Evolutionary conservation across 2,888 invertebrate genomes (phyloP).

Genomic region (Colostygia pectinataria): DNA sequence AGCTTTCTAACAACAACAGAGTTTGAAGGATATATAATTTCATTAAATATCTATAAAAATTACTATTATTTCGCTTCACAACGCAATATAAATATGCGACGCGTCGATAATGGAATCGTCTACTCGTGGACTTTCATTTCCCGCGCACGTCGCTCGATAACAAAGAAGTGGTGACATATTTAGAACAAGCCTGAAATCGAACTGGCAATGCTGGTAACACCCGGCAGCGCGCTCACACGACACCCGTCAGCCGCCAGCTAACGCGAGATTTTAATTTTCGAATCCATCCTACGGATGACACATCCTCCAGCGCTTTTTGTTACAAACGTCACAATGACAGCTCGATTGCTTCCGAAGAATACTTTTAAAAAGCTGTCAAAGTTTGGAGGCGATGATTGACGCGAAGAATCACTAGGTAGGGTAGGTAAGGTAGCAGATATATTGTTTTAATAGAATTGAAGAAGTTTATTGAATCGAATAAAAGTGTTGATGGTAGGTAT

Average conservation of each 20-base stretch:
- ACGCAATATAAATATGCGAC: conserved; percentile 66
- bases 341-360: conserved; percentile 62
- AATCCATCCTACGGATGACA: conserved; percentile 70
- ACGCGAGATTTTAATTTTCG: conserved; percentile 80
- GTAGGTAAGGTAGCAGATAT: too few relatives aligned
- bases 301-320: conserved; percentile 63
- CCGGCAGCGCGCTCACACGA: conserved; percentile 52
- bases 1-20: neutral
- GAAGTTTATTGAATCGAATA: conserved; percentile 66
- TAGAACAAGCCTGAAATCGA: conserved; percentile 83
- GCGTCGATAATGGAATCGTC: conserved; percentile 70
- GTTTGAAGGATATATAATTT: too few relatives aligned
- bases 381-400: conserved; percentile 58
- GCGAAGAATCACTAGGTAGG: conserved; percentile 32
- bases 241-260: conserved; percentile 73
- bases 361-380: conserved; percentile 68
- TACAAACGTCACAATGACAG: conserved; percentile 63
- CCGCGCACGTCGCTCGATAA: conserved; percentile 76
- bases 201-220: conserved; percentile 50
- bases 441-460: neutral
- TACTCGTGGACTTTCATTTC: conserved; percentile 80
- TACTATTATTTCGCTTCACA: conserved; percentile 48
- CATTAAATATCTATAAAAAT: conserved; percentile 17
- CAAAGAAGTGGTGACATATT: conserved; percentile 82
- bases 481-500: conserved; percentile 61